phyloP scores from a whole-genome alignment of 2,888 invertebrate genomes.

The Microctonus brassicae region DNA sequence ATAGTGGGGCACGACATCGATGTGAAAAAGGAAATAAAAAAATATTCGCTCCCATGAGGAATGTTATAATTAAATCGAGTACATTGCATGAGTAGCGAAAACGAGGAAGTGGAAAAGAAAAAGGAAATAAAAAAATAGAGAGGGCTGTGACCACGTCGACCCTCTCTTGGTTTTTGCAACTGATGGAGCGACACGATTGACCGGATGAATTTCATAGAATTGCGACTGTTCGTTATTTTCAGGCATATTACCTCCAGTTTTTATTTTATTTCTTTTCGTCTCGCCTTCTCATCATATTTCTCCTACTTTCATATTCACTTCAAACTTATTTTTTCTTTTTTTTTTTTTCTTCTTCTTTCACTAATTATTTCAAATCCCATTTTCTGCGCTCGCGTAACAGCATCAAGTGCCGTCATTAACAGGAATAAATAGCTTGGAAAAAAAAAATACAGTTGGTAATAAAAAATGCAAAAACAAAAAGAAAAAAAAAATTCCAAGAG shows the following conservation, averaged over 20 bases:
- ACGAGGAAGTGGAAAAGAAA: not conserved
- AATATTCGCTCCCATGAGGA: constrained; percentile 2
- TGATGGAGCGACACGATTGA: constrained; percentile 15
- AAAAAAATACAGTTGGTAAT: constrained; percentile 9
- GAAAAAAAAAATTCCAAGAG: not conserved
- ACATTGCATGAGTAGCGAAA: constrained; percentile 5
- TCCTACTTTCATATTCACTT: not conserved
- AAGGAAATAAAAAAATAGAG: not conserved
- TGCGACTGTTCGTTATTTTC: constrained; percentile 14
- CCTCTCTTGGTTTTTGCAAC: not conserved
- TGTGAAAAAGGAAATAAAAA: not conserved
- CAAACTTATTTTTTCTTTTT: not conserved
- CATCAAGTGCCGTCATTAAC: constrained; percentile 19
- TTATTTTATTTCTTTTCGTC: not conserved
- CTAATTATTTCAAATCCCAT: constrained; percentile 14
- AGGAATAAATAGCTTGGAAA: constrained; percentile 16
- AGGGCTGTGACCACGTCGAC: not conserved
- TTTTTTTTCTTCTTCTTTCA: not conserved
- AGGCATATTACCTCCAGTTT: not conserved
- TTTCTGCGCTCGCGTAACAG: not conserved
- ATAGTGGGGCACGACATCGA: not conserved
- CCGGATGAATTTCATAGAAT: constrained; percentile 23
- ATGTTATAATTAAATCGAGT: constrained; percentile 31
- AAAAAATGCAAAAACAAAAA: not conserved
- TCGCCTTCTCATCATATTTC: not conserved